phyloP scores from a whole-genome alignment of 2,888 invertebrate species.

The Macropis europaea region DNA sequence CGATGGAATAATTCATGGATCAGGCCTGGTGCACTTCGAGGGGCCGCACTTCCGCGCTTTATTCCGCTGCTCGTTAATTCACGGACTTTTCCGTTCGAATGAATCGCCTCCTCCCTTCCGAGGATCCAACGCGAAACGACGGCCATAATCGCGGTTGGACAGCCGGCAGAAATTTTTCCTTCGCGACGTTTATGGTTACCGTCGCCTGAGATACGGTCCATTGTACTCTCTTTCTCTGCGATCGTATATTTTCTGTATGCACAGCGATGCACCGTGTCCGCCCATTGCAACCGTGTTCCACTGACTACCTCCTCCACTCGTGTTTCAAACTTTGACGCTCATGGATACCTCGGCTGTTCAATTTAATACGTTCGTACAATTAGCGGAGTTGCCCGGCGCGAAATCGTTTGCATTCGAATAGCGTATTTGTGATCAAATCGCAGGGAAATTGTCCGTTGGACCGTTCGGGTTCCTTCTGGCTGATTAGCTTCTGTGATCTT shows the following conservation, averaged over 20 bases:
- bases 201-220: slow-evolving; percentile 67
- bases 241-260: slow-evolving; percentile 35
- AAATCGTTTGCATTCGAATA: slow-evolving; percentile 18
- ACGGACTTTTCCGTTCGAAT: slow-evolving; percentile 40
- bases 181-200: slow-evolving; percentile 62
- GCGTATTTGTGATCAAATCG: too few relatives aligned
- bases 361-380: slow-evolving; percentile 1
- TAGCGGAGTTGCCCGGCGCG: neutral
- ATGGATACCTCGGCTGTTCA: neutral
- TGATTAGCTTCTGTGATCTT: too few relatives aligned
- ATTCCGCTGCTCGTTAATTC: slow-evolving; percentile 64
- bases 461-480: too few relatives aligned
- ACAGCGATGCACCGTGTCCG: slow-evolving; percentile 33
- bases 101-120: slow-evolving; percentile 36
- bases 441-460: too few relatives aligned
- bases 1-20: slow-evolving; percentile 62
- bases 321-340: slow-evolving; percentile 3
- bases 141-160: slow-evolving; percentile 46
- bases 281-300: slow-evolving; percentile 34
- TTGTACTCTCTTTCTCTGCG: slow-evolving; percentile 58
- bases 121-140: slow-evolving; percentile 34
- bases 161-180: slow-evolving; percentile 41
- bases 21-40: neutral
- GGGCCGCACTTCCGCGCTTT: slow-evolving; percentile 61
- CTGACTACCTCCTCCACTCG: slow-evolving; percentile 23